Evolutionary conservation across 2,888 invertebrate species (phyloP).

Genomic region (Rhagium mordax): DNA sequence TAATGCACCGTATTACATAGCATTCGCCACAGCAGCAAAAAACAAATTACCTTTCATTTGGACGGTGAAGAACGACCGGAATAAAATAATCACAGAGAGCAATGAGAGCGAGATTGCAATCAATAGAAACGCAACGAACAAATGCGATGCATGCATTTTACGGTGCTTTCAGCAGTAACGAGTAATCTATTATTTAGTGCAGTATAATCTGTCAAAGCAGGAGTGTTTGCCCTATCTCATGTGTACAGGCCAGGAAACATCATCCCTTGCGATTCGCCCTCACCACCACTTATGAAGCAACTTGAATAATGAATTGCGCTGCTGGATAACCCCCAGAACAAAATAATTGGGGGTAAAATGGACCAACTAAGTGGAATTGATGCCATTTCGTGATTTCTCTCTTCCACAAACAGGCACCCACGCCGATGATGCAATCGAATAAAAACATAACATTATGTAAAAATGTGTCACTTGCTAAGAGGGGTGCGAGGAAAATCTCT

Average conservation of each 20-base stretch:
- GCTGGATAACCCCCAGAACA: conserved; percentile 53
- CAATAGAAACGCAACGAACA: conserved; percentile 27
- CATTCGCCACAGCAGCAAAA: background rate
- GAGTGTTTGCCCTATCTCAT: conserved; percentile 64
- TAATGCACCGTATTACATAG: too few relatives aligned
- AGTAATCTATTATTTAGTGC: conserved; percentile 65
- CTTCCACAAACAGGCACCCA: conserved; percentile 11
- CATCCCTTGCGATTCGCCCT: conserved; percentile 30
- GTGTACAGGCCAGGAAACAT: conserved; percentile 57
- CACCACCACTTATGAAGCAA: conserved; percentile 30
- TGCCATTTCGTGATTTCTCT: conserved; percentile 54
- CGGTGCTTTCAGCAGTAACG: conserved; percentile 54
- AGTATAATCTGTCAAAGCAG: conserved; percentile 66
- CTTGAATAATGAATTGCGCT: conserved; percentile 51
- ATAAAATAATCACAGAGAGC: conserved; percentile 2
- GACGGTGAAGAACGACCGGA: conserved; percentile 7
- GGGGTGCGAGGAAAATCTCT: background rate
- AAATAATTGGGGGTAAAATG: conserved; percentile 62
- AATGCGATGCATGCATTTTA: conserved; percentile 45
- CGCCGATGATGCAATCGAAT: background rate
- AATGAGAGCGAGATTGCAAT: conserved; percentile 17
- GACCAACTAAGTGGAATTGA: conserved; percentile 61
- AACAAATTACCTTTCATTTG: conserved; percentile 2
- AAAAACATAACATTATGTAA: background rate
- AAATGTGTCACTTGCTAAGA: background rate